Evolutionary conservation across 2,888 invertebrate genomes (phyloP).

Genomic region (Ceriagrion tenellum): DNA sequence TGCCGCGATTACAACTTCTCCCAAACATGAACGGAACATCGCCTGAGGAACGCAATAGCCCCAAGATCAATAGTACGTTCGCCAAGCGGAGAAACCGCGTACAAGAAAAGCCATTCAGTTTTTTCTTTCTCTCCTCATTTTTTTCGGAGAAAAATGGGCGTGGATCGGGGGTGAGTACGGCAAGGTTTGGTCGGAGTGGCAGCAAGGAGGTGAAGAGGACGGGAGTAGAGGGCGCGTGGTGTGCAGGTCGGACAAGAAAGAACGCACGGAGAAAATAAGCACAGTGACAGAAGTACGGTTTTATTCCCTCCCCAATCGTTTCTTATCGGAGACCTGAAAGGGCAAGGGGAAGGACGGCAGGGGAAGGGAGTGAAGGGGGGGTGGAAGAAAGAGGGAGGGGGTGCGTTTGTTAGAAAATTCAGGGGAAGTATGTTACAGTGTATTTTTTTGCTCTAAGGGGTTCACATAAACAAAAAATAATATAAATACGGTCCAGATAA

Average conservation of each 20-base stretch:
- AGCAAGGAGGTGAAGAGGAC: no score
- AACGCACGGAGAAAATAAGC: neutral
- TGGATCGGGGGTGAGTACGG: no score
- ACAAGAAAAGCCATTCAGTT: neutral
- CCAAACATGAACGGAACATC: neutral
- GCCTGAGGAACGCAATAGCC: neutral
- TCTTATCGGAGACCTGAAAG: neutral
- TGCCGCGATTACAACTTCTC: neutral
- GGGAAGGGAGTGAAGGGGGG: neutral
- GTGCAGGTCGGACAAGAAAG: neutral
- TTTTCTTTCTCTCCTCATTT: neutral
- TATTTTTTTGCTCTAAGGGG: conserved; percentile 44
- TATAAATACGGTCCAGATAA: conserved; percentile 59
- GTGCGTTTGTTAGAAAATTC: neutral
- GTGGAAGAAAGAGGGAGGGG: neutral
- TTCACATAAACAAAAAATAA: conserved; percentile 43
- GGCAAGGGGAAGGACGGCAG: neutral
- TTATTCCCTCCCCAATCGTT: neutral
- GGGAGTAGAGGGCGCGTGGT: neutral
- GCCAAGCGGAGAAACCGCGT: neutral
- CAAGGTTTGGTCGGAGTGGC: no score
- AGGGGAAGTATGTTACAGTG: no score
- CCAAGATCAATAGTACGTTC: neutral
- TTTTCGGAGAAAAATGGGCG: no score
- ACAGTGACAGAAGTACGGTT: conserved; percentile 32